Evolutionary conservation across 1,140 invertebrate genomes (phyloP), one percentile per base, ranked within the genome.

Genomic region (Pseudobourletiella spinata): DNA sequence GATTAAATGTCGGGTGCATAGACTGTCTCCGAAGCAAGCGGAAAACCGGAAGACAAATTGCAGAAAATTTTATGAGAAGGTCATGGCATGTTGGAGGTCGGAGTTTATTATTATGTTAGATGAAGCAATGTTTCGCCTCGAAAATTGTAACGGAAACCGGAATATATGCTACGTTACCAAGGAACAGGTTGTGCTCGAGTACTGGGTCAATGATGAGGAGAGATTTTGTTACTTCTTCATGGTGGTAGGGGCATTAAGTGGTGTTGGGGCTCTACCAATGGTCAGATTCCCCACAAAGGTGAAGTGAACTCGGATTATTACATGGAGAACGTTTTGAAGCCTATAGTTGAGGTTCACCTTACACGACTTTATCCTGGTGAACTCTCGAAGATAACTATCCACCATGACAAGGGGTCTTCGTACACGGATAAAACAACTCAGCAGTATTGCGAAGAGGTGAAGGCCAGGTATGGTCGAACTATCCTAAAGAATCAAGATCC

Each of bases 401-500:
- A 63, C 32, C 61, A 63, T 43, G 61, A 63, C 52, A 25, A 28
- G 3, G 55, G 30, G 8, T 11, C 6, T 48, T 48, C 44, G 15
- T 30, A 48, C 18, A 48, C 44, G 4, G 44, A 14, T 6, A 48
- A 18, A 22, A 6, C 22, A 6, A 48, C 20, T 18, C 44, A 48
- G 20, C 6, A 15, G 18, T 48, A 48, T 22, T 14, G 14, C 6
- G 18, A 22, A 6, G 11, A 48, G 18, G 6, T 48, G 6, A 4
- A 48, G 18, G 44, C 6, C 11, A 48, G 22, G 20, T 11, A 4
- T 28, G 6, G 29, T 48, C 32, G 32, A 59, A 59, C 16, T 6
- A 2, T 57, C 35, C 46, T 55, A 29, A 29, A 56, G 50, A 65
- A 59, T 50, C 44, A 42, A 54, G 57, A 64, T n/a, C n/a, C n/a